These are phyloP conservation scores for Eucera pruinosa DNA, from an alignment of 2,888 invertebrate genomes.

Conservation along the genomic window DNA sequence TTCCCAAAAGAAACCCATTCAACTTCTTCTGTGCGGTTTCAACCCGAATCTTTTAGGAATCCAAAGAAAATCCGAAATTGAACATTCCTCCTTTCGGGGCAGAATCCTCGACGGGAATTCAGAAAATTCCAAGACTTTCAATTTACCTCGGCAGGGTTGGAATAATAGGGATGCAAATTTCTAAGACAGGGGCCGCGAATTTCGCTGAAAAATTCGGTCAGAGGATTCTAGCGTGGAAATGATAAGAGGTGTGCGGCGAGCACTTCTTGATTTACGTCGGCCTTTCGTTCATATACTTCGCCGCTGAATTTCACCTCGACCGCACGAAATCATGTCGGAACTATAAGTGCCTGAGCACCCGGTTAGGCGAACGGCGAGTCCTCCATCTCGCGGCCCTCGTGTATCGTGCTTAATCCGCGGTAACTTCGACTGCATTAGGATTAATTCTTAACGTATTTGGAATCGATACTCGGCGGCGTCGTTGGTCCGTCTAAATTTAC, in stretches of 20 bases:
- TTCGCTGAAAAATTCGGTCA: constrained; percentile 30
- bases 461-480: constrained; percentile 19
- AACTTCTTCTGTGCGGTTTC: too few species aligned
- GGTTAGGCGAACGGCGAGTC: background rate
- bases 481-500: background rate
- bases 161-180: constrained; percentile 50
- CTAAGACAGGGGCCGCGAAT: too few species aligned
- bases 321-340: constrained; percentile 49
- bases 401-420: constrained; percentile 39
- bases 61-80: background rate
- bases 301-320: constrained; percentile 54
- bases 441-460: constrained; percentile 57
- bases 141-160: too few species aligned
- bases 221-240: background rate
- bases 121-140: background rate
- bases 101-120: too few species aligned
- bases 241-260: constrained; percentile 58
- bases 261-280: constrained; percentile 66
- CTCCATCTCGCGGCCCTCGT: constrained; percentile 21
- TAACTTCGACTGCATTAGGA: constrained; percentile 48
- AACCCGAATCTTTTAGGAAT: too few species aligned
- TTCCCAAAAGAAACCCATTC: too few species aligned
- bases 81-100: too few species aligned
- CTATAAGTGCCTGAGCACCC: constrained; percentile 38
- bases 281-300: too few species aligned